These are phyloP conservation scores for Psylliodes chrysocephalus DNA, from an alignment of 2,888 invertebrate species.

Conservation along the genomic window DNA sequence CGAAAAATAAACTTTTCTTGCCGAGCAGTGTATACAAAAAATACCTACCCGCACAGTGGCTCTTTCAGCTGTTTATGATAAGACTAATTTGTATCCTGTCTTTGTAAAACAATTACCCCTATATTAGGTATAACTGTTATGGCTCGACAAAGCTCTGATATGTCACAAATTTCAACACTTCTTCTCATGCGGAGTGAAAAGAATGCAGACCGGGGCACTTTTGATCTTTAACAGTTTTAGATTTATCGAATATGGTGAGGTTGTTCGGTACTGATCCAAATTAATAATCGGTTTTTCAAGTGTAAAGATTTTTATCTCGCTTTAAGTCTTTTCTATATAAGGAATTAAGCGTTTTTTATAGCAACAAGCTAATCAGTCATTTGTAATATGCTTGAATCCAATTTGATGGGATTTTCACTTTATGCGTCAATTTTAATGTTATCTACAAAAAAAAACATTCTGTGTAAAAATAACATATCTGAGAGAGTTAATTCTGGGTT, in stretches of 20 bases:
- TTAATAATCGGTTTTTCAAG: background rate
- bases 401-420: too few species aligned
- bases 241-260: background rate
- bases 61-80: slow-evolving; percentile 1
- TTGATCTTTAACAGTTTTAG: slow-evolving; percentile 13
- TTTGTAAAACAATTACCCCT: slow-evolving; percentile 37
- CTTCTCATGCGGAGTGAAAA: slow-evolving; percentile 17
- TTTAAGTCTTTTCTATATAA: too few species aligned
- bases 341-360: too few species aligned
- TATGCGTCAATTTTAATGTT: too few species aligned
- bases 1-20: background rate
- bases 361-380: too few species aligned
- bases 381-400: too few species aligned
- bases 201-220: slow-evolving; percentile 16
- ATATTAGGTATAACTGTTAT: slow-evolving; percentile 43
- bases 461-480: too few species aligned
- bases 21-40: background rate
- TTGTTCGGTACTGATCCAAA: background rate
- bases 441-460: too few species aligned
- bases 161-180: slow-evolving; percentile 39
- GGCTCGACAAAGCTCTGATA: slow-evolving; percentile 33
- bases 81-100: slow-evolving; percentile 18
- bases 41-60: slow-evolving; percentile 1
- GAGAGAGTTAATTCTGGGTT: too few species aligned
- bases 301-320: background rate